These are phyloP conservation scores for Barbus barbus DNA, from an alignment of 2,113 vertebrate genomes.

Conservation along the genomic window DNA sequence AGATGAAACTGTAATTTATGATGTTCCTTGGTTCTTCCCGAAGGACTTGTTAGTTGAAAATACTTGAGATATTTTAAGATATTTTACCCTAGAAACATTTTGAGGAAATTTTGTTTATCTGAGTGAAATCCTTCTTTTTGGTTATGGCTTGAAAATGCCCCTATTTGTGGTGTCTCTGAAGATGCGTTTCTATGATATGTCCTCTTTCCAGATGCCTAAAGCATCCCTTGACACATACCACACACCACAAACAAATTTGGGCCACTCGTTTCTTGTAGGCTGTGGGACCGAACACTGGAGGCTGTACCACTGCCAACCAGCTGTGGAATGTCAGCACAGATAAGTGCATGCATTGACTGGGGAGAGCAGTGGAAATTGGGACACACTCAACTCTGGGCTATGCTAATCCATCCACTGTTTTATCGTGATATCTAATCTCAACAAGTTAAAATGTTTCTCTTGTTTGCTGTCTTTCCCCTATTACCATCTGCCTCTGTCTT, in stretches of 20 bases:
- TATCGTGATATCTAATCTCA: background rate
- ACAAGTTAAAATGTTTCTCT: slow-evolving; percentile 22
- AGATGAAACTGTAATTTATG: background rate
- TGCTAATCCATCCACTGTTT: slow-evolving; percentile 1
- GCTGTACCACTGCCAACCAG: slow-evolving; percentile 65
- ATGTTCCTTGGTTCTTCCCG: background rate
- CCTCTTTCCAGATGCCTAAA: slow-evolving; percentile 22
- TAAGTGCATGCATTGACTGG: background rate
- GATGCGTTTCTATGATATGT: background rate
- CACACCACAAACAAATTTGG: slow-evolving; percentile 48
- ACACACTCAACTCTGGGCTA: background rate
- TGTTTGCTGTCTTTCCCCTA: slow-evolving; percentile 62
- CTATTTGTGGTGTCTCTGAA: slow-evolving; percentile 7
- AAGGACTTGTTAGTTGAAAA: background rate
- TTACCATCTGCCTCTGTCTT: slow-evolving; percentile 42
- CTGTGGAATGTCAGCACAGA: slow-evolving; percentile 66
- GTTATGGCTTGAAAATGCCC: background rate
- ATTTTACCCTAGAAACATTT: slow-evolving; percentile 20
- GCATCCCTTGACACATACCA: slow-evolving; percentile 19
- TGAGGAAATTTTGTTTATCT: background rate
- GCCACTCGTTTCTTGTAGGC: slow-evolving; percentile 47
- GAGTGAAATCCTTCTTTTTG: background rate
- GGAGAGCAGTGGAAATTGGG: slow-evolving; percentile 2
- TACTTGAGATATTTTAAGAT: slow-evolving; percentile 3
- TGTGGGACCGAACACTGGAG: slow-evolving; percentile 46